Evolutionary conservation across 2,797 vertebrate genomes (phyloP), one percentile per base, ranked within the genome.

Genomic region (Girardinus metallicus): DNA sequence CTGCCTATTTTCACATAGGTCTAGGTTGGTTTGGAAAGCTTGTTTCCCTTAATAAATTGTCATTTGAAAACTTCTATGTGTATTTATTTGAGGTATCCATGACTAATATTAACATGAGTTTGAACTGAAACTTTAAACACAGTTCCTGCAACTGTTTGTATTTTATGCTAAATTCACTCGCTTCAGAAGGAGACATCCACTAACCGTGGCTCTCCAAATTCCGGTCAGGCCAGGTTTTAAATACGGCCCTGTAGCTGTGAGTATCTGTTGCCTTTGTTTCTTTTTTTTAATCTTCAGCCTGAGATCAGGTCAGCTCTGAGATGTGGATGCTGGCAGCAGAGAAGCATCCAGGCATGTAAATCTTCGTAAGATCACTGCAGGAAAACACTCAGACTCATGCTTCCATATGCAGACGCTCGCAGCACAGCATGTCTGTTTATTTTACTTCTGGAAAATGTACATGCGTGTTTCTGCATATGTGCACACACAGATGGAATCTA

Each of bases 261-360:
- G 84, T 83, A 49, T 5, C 83, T 78, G 84, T 78, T 92, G 91
- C 90, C 90, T 94, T 93, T 94, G 93, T 93, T 94, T 53, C 26
- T 11, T 31, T 55, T 55, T n/a, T 31, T 57, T 29, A 13, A 94
- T 92, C 86, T 92, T 39, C 76, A 92, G 89, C 76, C 82, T 47
- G 46, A 85, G 90, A 81, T 81, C 75, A 49, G 86, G 82, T 91
- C 89, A 88, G 87, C 79, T 72, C 46, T 1, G 71, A 85, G 85
- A 91, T 87, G 86, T 46, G 78, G 43, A 74, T 73, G 75, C 87
- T 93, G 91, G 93, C 89, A 93, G 75, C 80, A 6, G 21, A 79
- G 85, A 81, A 49, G 75, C 71, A 6, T 80, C 80, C 90, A 88
- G 89, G 88, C 91, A 90, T 85, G 85, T 84, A 87, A 88, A 90